phyloP scores from a whole-genome alignment of 1,140 invertebrate species.

The Wasmannia auropunctata region DNA sequence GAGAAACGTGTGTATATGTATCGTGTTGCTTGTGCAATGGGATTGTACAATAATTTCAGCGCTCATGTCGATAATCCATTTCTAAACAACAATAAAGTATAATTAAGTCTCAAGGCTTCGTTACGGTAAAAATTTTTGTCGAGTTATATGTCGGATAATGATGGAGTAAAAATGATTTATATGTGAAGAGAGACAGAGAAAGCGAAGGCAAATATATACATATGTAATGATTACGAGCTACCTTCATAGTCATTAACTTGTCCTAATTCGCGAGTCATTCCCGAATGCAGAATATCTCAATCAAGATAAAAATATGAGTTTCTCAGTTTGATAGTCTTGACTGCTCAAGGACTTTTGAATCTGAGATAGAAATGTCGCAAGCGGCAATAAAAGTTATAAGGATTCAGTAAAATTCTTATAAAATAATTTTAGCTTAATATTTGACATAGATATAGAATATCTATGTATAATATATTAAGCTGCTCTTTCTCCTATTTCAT shows the following conservation, averaged over 20 bases:
- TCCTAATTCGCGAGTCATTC: background rate
- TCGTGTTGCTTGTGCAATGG: no score
- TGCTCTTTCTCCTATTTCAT: no score
- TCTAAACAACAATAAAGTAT: background rate
- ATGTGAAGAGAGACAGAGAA: background rate
- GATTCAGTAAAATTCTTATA: background rate
- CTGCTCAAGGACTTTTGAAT: background rate
- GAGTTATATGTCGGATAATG: background rate
- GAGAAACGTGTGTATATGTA: no score
- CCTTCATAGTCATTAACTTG: background rate
- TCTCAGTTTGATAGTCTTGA: background rate
- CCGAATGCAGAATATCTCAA: background rate
- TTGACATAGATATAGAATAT: background rate
- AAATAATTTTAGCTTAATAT: background rate
- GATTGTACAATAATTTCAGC: background rate
- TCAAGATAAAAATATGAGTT: background rate
- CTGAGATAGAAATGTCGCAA: background rate
- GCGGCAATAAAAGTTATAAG: no score
- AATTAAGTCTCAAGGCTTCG: background rate
- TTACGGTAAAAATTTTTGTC: background rate
- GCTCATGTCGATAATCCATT: background rate
- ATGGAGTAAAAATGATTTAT: background rate
- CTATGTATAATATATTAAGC: background rate
- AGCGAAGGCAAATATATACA: background rate
- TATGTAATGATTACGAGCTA: background rate